Base-by-base conservation (phyloP, 2,113 vertebrate genomes). In the Ancistrus triradiatus region DNA sequence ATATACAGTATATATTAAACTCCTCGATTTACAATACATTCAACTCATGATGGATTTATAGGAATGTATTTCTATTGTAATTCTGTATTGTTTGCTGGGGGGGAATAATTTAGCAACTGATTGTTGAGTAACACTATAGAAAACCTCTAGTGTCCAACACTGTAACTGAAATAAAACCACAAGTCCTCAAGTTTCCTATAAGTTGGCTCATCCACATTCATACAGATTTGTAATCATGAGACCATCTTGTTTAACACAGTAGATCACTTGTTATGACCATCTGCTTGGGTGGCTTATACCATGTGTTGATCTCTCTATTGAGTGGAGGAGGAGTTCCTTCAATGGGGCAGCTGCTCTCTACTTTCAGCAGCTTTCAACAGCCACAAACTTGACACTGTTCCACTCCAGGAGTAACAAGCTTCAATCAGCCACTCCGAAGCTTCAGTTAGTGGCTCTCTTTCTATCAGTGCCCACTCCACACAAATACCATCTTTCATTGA, bases 401-500 rank as follows among this genome's bases (percentile, higher is more conserved):
- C 61, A 70, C 59, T 40, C 40, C 56, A 67, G 69, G 73, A 78
- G 44, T 53, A 79, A 75, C 66, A 71, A 72, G 78, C 68, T 70
- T 68, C 69, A 69, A 50, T 68, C 60, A 40, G 77, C 38, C 21
- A 63, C 38, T 80, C 47, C 49, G 25, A 43, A 53, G 59, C 46
- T 61, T 62, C 46, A 70, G 63, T 53, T 55, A 52, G 37, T 43
- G 14, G 9, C 21, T 40, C 64, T 27, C 11, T 58, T 73, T 79
- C 37, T 51, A 43, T 15, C 47, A 31, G 51, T 35, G 59, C 21
- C 76, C 74, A 66, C 18, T 77, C 73, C 75, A 59, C 77, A 78
- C 44, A 78, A 68, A 78, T 76, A 81, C 78, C 73, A 76, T 81
- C 83, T 88, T 80, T 85, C 71, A 69, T 49, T 66, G 48, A 74